Evolutionary conservation across 2,888 invertebrate species (phyloP), one percentile per base, ranked within the genome.

Genomic region (Spisula subtruncata): DNA sequence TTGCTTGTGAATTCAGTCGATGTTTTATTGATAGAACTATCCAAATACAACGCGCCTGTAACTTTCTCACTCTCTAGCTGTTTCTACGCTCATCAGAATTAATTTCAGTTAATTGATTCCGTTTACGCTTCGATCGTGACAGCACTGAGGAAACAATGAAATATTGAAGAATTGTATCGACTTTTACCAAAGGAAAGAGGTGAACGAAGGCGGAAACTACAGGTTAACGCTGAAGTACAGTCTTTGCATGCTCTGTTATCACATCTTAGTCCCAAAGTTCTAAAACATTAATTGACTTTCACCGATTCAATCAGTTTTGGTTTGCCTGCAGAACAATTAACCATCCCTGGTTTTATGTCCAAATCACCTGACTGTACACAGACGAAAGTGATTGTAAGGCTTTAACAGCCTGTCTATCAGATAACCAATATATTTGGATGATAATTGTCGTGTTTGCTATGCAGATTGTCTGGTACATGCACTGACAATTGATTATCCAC

Each of bases 41-140:
- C 75, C 18, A 75, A 29, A 35, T 12, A 8, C 16, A 35, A 32
- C 75, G 16, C 16, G 5, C 32, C 16, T 18, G 29, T 12, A 18
- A 16, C 35, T 32, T 75, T 75, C 29, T 32, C 75, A 75, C 75
- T 35, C 35, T 6, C 32, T 16, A 35, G 14, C 75, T 32, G 32
- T 75, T 32, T 32, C 32, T 32, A 5, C 32, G 32, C 75, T 75
- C 32, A 75, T 32, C 75, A 75, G 75, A 32, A 75, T 75, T 75
- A 75, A 75, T 75, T 75, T 75, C 75, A 75, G 75, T 75, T 75
- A 75, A 75, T 75, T 75, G 75, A 25, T 75, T 32, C 75, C 32
- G 75, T 75, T 75, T 75, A 35, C 35, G 75, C 29, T 75, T 32
- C 32, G 4, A 32, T 71, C 18, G 71, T 32, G 71, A 71, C 71